phyloP scores from a whole-genome alignment of 2,797 vertebrate genomes.

The Rousettus madagascariensis region DNA sequence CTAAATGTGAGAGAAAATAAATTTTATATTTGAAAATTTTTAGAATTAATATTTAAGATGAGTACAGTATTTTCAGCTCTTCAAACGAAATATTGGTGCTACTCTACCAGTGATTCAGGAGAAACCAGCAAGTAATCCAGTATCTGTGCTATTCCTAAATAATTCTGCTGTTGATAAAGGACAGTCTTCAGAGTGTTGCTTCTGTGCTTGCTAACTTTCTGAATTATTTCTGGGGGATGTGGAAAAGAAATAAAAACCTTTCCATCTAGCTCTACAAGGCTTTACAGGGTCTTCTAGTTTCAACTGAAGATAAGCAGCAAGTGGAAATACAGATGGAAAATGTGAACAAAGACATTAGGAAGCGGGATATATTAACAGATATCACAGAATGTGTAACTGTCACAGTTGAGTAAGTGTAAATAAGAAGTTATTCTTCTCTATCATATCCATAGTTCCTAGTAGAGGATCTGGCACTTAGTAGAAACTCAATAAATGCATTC shows the following conservation, averaged over 20 bases:
- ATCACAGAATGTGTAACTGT: not conserved
- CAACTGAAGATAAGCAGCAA: not conserved
- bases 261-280: not conserved
- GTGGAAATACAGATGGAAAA: not conserved
- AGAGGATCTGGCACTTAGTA: not conserved
- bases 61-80: conserved; percentile 38
- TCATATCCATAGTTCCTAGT: not conserved
- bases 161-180: not conserved
- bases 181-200: no score
- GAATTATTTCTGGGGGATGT: not conserved
- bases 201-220: not conserved
- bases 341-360: not conserved
- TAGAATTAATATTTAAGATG: conserved; percentile 48
- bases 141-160: not conserved
- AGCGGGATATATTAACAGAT: not conserved
- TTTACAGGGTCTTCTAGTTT: not conserved
- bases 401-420: not conserved
- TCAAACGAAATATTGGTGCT: conserved; percentile 43
- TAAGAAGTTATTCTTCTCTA: not conserved
- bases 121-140: conserved; percentile 7
- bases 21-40: conserved; percentile 56
- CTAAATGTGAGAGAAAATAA: conserved; percentile 32
- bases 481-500: not conserved
- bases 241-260: not conserved
- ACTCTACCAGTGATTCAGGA: conserved; percentile 28